Evolutionary conservation across 2,797 vertebrate species (phyloP).

Genomic region (Sebastiscus albofasciatus): DNA sequence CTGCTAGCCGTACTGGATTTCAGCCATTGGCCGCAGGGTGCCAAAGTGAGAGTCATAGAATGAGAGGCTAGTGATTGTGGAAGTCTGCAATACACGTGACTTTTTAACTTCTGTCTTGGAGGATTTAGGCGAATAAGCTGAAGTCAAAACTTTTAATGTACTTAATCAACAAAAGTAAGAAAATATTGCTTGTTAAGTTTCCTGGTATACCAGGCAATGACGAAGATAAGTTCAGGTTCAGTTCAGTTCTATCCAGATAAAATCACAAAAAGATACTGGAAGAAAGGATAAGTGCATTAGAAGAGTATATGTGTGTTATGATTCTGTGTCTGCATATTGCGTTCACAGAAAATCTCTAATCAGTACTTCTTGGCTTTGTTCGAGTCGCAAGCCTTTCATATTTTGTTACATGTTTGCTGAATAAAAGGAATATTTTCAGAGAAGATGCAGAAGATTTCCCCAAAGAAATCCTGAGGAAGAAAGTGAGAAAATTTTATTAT

Average conservation of each 20-base stretch:
- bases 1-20: conserved; percentile 14
- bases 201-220: not conserved
- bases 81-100: not conserved
- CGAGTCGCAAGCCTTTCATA: not conserved
- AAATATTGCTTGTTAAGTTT: not conserved
- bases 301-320: not conserved
- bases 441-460: not conserved
- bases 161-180: not conserved
- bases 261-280: not conserved
- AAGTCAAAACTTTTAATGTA: not conserved
- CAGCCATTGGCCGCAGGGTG: conserved; percentile 21
- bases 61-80: not conserved
- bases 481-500: conserved; percentile 17
- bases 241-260: not conserved
- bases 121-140: not conserved
- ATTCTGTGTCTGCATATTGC: not conserved
- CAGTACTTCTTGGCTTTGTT: not conserved
- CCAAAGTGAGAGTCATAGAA: conserved; percentile 16
- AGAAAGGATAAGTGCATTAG: not conserved
- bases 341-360: not conserved
- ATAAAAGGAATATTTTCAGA: conserved; percentile 6
- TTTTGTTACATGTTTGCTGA: not conserved
- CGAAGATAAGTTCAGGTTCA: not conserved
- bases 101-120: conserved; percentile 3
- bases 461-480: not conserved